phyloP scores from a whole-genome alignment of 2,113 vertebrate species.

The Stomatorhinus ivindoensis region DNA sequence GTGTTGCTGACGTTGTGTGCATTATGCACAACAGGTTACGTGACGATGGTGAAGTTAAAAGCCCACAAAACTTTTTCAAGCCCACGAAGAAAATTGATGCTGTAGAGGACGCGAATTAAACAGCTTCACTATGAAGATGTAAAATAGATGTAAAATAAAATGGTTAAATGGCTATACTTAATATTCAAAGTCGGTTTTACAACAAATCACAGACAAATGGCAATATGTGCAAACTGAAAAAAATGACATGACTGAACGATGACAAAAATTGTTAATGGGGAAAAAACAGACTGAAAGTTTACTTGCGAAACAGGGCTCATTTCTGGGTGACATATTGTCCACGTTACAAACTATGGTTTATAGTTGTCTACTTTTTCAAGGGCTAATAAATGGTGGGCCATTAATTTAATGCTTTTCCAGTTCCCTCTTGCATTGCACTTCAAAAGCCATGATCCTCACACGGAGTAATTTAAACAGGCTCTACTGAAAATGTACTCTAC shows the following conservation, averaged over 20 bases:
- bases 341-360: slow-evolving; percentile 27
- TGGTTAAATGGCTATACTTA: neutral
- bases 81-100: neutral
- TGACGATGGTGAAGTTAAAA: neutral
- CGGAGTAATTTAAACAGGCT: slow-evolving; percentile 53
- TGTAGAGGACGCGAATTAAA: neutral
- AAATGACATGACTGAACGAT: neutral
- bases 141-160: neutral
- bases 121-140: neutral
- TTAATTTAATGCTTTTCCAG: slow-evolving; percentile 53
- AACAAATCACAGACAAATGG: neutral
- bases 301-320: neutral
- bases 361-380: slow-evolving; percentile 28
- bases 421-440: slow-evolving; percentile 26
- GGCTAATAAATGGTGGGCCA: slow-evolving; percentile 56
- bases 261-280: neutral
- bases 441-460: slow-evolving; percentile 30
- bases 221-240: neutral
- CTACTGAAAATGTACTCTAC: slow-evolving; percentile 38
- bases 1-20: neutral
- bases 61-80: neutral
- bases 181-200: neutral
- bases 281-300: neutral
- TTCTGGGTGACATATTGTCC: slow-evolving; percentile 41
- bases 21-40: neutral